Base-by-base conservation (phyloP, 2,113 vertebrate species). In the Verasper variegatus region DNA sequence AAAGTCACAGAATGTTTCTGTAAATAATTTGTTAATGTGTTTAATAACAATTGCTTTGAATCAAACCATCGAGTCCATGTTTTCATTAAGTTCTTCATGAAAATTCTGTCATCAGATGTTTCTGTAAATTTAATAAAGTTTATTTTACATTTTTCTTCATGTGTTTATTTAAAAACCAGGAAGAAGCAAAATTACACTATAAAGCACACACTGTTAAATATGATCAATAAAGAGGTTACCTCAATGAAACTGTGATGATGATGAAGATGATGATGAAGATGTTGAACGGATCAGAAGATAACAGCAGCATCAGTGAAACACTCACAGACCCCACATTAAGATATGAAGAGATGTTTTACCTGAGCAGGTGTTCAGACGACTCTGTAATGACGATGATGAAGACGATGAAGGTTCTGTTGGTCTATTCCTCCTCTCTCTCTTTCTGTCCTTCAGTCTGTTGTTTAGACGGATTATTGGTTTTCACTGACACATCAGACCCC, bases 401-500 rank as follows among this genome's bases (percentile, higher is more conserved):
- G 64, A 52, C 11, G 26, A 64, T 35, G 12, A 31, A 18, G 21
- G 71, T 17, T 3, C 5, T 52, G 58, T 14, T 1, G 23, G 9
- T 55, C 55, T 35, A 10, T 55, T 71, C n/a, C 37, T 23, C 17
- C 17, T 58, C 21, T 26, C 11, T 63, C 3, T 83, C 3, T 17
- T 5, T 64, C 26, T 57, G 26, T 61, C 10, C 5, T 47, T 23
- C 2, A 0, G 18, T 65, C 75, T 81, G 71, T 58, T 74, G 83
- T 86, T 67, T 45, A 14, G 78, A 56, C 79, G 83, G 87, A 91
- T 89, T 90, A 89, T 76, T 78, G 85, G 23, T 78, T 74, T 85
- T 75, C 63, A 78, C 83, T 80, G 74, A 61, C 75, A 72, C 62
- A 78, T 74, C 27, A 90, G 21, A 71, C 81, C 42, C 71, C 79